phyloP scores from a whole-genome alignment of 2,888 invertebrate species.

The Habroteleia sp. region DNA sequence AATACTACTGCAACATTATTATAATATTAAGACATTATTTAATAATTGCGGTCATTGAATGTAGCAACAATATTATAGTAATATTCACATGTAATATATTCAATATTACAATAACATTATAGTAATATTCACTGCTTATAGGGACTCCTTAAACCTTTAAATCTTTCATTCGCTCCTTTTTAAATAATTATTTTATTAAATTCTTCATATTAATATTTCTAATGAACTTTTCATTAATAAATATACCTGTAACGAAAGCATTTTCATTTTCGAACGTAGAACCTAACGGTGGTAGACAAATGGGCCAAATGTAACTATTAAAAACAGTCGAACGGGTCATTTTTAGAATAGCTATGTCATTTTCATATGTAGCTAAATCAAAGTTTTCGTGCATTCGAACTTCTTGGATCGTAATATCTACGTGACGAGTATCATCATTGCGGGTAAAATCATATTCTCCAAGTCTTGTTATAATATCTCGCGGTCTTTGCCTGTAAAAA shows the following conservation, averaged over 20 bases:
- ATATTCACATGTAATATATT: too few species aligned
- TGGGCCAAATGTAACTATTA: conserved; percentile 91
- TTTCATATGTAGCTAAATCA: conserved; percentile 85
- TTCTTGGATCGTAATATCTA: conserved; percentile 86
- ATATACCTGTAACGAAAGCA: conserved; percentile 85
- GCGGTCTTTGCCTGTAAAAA: conserved; percentile 82
- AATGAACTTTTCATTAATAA: background rate
- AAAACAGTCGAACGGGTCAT: conserved; percentile 86
- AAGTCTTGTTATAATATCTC: conserved; percentile 86
- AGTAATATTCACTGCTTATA: too few species aligned
- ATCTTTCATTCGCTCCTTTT: too few species aligned
- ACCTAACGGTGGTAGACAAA: conserved; percentile 89
- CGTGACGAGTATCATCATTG: conserved; percentile 86
- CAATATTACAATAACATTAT: too few species aligned
- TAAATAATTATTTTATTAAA: too few species aligned
- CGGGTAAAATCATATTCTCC: conserved; percentile 91
- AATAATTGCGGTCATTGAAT: too few species aligned
- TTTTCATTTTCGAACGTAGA: conserved; percentile 84
- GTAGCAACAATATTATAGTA: too few species aligned
- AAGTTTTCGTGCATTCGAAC: conserved; percentile 87
- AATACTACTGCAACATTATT: too few species aligned
- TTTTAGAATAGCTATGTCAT: conserved; percentile 90
- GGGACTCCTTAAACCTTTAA: too few species aligned
- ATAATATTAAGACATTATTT: too few species aligned
- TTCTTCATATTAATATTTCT: too few species aligned